Percentiles rank a stretch among this genome's conserved stretches.
phyloP scores from a whole-genome alignment of 1,140 invertebrate genomes.

The Meloidogyne floridensis region DNA sequence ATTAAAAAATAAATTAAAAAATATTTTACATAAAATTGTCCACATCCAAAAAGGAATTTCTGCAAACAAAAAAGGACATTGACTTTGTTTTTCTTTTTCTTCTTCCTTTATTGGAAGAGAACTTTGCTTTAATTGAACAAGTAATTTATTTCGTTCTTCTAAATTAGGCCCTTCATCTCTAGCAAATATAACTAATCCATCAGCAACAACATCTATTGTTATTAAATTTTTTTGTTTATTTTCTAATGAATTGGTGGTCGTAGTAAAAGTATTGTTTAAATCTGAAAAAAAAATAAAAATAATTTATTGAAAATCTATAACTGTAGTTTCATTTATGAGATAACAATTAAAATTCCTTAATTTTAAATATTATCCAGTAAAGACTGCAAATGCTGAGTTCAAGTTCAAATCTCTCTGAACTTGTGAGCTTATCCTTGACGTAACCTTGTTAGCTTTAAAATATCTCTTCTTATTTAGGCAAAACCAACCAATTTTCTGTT shows the following conservation, averaged over 20 bases:
- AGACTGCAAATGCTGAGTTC: too few relatives aligned
- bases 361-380: too few relatives aligned
- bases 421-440: too few relatives aligned
- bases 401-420: too few relatives aligned
- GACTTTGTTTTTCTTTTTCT: background rate
- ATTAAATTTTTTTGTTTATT: slow-evolving; percentile 19
- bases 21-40: background rate
- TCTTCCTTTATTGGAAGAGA: background rate
- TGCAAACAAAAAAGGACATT: background rate
- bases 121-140: slow-evolving; percentile 1
- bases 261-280: background rate
- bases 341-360: too few relatives aligned
- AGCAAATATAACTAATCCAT: slow-evolving; percentile 27
- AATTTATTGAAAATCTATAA: background rate
- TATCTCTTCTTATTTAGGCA: too few relatives aligned
- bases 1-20: background rate
- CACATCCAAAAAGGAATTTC: slow-evolving; percentile 17
- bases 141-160: slow-evolving; percentile 10
- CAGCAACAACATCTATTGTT: slow-evolving; percentile 24
- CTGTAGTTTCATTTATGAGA: background rate
- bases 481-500: background rate
- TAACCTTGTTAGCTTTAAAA: too few relatives aligned
- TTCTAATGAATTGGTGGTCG: background rate
- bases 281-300: background rate
- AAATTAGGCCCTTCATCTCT: slow-evolving; percentile 20